Evolutionary conservation across 2,797 vertebrate genomes (phyloP).

Genomic region (Lutjanus campechanus): DNA sequence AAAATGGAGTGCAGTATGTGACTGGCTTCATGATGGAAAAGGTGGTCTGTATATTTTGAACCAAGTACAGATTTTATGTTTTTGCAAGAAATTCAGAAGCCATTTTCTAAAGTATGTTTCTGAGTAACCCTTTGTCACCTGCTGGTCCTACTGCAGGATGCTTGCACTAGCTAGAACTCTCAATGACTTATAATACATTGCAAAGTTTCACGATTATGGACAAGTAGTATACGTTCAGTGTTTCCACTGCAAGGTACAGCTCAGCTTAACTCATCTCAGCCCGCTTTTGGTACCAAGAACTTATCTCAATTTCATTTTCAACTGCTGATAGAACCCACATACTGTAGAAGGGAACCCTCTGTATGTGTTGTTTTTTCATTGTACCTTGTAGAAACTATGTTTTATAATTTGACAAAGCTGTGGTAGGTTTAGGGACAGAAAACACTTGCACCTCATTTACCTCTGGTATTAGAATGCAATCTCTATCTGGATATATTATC

Average conservation of each 20-base stretch:
- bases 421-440: too few relatives aligned
- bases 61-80: conserved; percentile 10
- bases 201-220: background rate
- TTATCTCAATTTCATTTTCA: too few relatives aligned
- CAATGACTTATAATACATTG: background rate
- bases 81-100: background rate
- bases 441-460: too few relatives aligned
- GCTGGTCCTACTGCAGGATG: background rate
- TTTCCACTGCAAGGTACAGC: background rate
- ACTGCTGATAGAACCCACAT: too few relatives aligned
- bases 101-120: background rate
- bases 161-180: background rate
- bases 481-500: too few relatives aligned
- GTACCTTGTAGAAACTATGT: too few relatives aligned
- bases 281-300: too few relatives aligned
- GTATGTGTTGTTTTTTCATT: too few relatives aligned
- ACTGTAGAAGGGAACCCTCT: too few relatives aligned
- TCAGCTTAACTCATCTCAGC: too few relatives aligned
- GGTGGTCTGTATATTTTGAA: background rate
- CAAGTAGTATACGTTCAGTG: background rate
- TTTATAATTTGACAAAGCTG: too few relatives aligned
- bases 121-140: background rate
- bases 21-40: conserved; percentile 29
- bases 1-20: conserved; percentile 39
- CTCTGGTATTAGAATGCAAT: too few relatives aligned